A percentile compares a stretch with the other conserved stretches of the same genome.
Conservation (phyloP, 2,888 invertebrate genomes). For the Cybosia mesomella region DNA sequence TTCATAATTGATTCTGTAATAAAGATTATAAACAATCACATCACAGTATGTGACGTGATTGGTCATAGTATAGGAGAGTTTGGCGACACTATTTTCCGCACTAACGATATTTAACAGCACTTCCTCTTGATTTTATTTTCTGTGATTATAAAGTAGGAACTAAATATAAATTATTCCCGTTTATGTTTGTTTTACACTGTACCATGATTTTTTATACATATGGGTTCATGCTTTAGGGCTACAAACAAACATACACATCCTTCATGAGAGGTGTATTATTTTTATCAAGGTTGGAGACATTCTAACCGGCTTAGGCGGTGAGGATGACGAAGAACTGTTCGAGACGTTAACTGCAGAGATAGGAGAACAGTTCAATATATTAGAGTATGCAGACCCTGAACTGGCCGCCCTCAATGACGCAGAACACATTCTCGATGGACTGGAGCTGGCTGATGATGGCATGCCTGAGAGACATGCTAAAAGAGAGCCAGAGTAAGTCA, state of each 20-base stretch:
- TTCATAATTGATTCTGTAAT: too few species aligned
- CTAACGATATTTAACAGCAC: too few species aligned
- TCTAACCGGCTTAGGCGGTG: slow-evolving; percentile 93
- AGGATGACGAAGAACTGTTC: slow-evolving; percentile 95
- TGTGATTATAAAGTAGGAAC: too few species aligned
- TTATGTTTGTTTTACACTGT: neutral
- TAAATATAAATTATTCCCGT: neutral
- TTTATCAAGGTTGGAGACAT: slow-evolving; percentile 90
- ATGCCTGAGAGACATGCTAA: slow-evolving; percentile 89
- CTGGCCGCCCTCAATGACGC: slow-evolving; percentile 93
- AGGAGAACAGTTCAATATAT: slow-evolving; percentile 97
- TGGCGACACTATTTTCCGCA: too few species aligned
- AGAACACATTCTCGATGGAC: slow-evolving; percentile 94
- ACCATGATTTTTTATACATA: too few species aligned
- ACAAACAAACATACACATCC: too few species aligned
- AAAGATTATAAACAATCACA: too few species aligned
- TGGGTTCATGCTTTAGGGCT: too few species aligned
- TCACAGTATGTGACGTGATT: too few species aligned
- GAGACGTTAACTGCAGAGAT: slow-evolving; percentile 92
- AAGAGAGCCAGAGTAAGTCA: slow-evolving; percentile 69
- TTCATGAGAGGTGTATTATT: neutral
- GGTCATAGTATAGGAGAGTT: too few species aligned
- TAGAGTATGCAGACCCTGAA: slow-evolving; percentile 98
- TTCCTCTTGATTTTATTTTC: too few species aligned
- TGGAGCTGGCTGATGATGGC: slow-evolving; percentile 93